phyloP scores from a whole-genome alignment of 2,113 vertebrate genomes.

The Elephas maximus region DNA sequence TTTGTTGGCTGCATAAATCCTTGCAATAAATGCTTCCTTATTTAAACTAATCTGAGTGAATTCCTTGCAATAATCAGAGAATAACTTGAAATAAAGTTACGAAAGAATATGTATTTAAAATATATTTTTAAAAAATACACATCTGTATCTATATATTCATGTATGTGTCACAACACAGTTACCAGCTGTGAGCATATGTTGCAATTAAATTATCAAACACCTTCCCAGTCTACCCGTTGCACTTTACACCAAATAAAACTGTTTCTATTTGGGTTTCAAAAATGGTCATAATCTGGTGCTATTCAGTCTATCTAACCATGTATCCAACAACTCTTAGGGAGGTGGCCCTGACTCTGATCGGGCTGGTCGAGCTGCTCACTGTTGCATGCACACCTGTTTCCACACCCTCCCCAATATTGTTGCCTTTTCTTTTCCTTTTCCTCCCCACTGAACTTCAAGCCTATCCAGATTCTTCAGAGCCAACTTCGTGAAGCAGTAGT shows the following conservation, averaged over 20 bases:
- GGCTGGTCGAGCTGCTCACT: neutral
- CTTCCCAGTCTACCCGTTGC: neutral
- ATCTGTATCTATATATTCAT: neutral
- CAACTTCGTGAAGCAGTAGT: neutral
- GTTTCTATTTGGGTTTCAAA: neutral
- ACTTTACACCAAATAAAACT: neutral
- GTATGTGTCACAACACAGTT: neutral
- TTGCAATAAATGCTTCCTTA: neutral
- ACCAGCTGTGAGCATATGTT: neutral
- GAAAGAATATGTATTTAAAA: neutral
- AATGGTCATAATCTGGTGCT: neutral
- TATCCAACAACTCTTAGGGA: neutral
- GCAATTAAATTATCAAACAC: constrained; percentile 1
- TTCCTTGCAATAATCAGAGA: neutral
- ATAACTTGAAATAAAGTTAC: neutral
- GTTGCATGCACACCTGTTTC: neutral
- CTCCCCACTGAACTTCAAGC: neutral
- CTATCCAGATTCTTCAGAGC: neutral
- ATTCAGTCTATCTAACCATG: neutral
- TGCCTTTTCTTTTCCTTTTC: neutral
- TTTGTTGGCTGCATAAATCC: neutral
- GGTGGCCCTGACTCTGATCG: neutral
- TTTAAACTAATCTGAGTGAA: neutral
- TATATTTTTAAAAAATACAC: neutral
- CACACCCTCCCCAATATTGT: no score